These are phyloP conservation scores for Hermaeophaga mercurialis DNA, from an alignment of 2,888 invertebrate species.

Conservation along the genomic window DNA sequence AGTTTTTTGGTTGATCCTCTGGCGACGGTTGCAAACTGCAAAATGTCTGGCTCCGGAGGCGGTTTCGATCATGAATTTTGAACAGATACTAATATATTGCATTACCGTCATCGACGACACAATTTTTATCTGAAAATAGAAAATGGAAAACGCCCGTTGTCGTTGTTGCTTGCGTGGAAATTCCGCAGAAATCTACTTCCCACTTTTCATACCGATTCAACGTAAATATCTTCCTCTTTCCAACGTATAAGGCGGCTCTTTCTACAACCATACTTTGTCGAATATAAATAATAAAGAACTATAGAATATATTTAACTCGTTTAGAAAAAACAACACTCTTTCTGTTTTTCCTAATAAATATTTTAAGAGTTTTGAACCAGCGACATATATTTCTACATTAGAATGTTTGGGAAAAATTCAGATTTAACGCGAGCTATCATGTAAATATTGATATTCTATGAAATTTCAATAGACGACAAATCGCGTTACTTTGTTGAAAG, in stretches of 20 bases:
- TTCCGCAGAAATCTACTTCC: conserved; percentile 12
- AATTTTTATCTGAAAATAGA: conserved; percentile 15
- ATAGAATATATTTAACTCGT: too few relatives aligned
- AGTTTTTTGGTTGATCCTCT: too few relatives aligned
- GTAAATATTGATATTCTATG: neutral
- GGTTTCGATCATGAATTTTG: conserved; percentile 20
- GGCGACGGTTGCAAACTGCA: conserved; percentile 7
- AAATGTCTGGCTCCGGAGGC: conserved; percentile 18
- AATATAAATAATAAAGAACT: too few relatives aligned
- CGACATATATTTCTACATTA: too few relatives aligned
- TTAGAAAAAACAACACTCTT: neutral
- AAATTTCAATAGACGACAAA: conserved; percentile 4
- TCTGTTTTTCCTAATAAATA: too few relatives aligned
- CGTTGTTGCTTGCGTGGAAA: neutral
- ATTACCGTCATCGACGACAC: conserved; percentile 18
- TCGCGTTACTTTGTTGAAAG: conserved; percentile 7
- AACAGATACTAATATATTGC: conserved; percentile 20
- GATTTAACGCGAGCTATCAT: too few relatives aligned
- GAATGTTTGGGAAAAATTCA: too few relatives aligned
- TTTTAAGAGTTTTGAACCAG: too few relatives aligned
- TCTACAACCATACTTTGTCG: too few relatives aligned
- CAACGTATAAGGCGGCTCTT: neutral
- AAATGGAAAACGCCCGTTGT: conserved; percentile 16
- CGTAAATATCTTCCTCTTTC: neutral
- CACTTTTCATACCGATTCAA: conserved; percentile 3